A percentile compares a stretch with the other conserved stretches of the same genome.
Conservation (phyloP, 2,888 invertebrate species). For the Volucella inflata region DNA sequence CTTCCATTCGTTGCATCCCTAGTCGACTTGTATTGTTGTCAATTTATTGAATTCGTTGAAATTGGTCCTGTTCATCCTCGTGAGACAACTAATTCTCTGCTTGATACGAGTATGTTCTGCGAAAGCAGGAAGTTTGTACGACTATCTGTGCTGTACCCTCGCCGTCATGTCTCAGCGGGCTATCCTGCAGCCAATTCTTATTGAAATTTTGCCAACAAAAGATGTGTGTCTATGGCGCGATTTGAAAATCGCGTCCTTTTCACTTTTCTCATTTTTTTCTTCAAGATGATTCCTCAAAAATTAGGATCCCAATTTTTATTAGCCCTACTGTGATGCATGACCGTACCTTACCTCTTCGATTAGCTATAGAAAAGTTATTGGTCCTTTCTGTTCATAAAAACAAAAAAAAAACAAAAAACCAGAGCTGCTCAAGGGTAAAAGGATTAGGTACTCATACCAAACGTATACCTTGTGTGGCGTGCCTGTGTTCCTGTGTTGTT, state of each 20-base stretch:
- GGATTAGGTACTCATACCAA: slow-evolving; percentile 61
- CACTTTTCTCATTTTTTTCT: slow-evolving; percentile 43
- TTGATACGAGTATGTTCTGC: slow-evolving; percentile 55
- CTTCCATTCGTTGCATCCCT: slow-evolving; percentile 49
- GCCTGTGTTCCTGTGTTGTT: neutral
- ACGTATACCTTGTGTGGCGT: no score
- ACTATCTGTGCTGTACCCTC: slow-evolving; percentile 38
- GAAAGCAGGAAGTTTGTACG: slow-evolving; percentile 52
- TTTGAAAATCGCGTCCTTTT: slow-evolving; percentile 57
- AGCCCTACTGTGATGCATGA: slow-evolving; percentile 47
- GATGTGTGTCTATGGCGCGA: slow-evolving; percentile 57
- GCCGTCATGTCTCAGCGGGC: slow-evolving; percentile 56
- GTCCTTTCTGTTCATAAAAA: slow-evolving; percentile 9
- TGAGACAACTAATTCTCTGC: slow-evolving; percentile 45
- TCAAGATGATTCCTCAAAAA: slow-evolving; percentile 60
- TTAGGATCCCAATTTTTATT: slow-evolving; percentile 66
- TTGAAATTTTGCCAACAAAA: slow-evolving; percentile 53
- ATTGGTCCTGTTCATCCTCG: slow-evolving; percentile 32
- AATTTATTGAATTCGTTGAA: slow-evolving; percentile 59
- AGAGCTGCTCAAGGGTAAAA: slow-evolving; percentile 49
- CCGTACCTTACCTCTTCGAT: slow-evolving; percentile 43
- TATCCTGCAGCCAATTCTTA: slow-evolving; percentile 34
- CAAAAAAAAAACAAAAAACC: slow-evolving; percentile 16
- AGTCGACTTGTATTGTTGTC: slow-evolving; percentile 35
- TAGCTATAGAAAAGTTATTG: slow-evolving; percentile 38